These are phyloP conservation scores for Azemiops feae DNA, from an alignment of 2,113 vertebrate genomes.

Conservation along the genomic window DNA sequence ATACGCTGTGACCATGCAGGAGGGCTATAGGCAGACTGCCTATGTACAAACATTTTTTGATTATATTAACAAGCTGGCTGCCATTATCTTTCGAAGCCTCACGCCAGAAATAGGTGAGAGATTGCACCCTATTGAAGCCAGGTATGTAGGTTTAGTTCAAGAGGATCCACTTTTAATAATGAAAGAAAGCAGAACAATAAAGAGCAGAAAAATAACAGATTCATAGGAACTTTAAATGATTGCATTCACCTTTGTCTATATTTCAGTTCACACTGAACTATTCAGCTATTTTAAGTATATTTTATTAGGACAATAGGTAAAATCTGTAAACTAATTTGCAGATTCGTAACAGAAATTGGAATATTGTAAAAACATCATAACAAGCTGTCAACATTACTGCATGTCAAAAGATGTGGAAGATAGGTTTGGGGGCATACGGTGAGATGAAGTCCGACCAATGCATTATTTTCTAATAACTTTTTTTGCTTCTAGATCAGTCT, in stretches of 20 bases:
- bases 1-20: constrained; percentile 58
- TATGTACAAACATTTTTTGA: constrained; percentile 82
- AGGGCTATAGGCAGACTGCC: constrained; percentile 59
- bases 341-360: neutral
- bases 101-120: constrained; percentile 78
- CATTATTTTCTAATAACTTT: neutral
- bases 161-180: neutral
- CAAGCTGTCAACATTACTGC: neutral
- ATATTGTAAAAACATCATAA: neutral
- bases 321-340: neutral
- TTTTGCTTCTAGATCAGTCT: constrained; percentile 70
- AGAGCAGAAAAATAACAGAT: neutral
- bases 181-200: neutral
- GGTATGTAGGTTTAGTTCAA: neutral
- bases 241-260: neutral
- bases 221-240: neutral
- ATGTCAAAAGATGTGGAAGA: neutral
- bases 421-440: neutral
- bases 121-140: neutral
- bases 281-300: neutral
- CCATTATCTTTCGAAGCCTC: constrained; percentile 82
- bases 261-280: neutral
- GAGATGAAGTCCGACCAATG: constrained; percentile 16
- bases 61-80: constrained; percentile 83
- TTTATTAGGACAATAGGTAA: neutral